These are phyloP conservation scores for Pollenia amentaria DNA, from an alignment of 2,888 invertebrate species.

Conservation along the genomic window DNA sequence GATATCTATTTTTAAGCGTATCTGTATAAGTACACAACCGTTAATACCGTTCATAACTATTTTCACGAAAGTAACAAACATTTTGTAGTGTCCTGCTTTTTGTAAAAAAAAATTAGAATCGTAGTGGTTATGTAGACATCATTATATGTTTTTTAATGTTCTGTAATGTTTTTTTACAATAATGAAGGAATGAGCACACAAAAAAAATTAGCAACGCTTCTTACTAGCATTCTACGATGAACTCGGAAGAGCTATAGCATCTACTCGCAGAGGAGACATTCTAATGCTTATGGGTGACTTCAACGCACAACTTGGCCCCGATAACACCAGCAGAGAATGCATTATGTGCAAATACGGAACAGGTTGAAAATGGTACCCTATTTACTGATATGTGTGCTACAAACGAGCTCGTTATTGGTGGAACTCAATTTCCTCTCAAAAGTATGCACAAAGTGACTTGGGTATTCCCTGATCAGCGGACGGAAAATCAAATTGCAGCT, in stretches of 20 bases:
- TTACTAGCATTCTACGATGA: not conserved
- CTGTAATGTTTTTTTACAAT: too few relatives aligned
- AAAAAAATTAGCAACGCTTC: too few relatives aligned
- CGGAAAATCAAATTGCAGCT: not conserved
- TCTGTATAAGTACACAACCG: too few relatives aligned
- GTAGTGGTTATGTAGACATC: too few relatives aligned
- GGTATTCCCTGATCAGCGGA: not conserved
- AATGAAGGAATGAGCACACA: too few relatives aligned
- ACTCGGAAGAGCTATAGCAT: not conserved
- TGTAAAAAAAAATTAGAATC: too few relatives aligned
- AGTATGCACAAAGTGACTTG: not conserved
- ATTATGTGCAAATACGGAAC: not conserved
- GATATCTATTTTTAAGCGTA: too few relatives aligned
- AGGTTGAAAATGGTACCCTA: not conserved
- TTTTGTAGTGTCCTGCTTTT: too few relatives aligned
- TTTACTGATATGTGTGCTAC: conserved; percentile 4
- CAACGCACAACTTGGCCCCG: not conserved
- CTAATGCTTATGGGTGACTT: not conserved
- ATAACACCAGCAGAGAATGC: not conserved
- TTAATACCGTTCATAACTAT: too few relatives aligned
- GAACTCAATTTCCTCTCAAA: conserved; percentile 8
- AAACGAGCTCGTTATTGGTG: not conserved
- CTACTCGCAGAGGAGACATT: not conserved
- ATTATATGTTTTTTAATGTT: too few relatives aligned
- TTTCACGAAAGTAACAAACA: too few relatives aligned